Evolutionary conservation across 2,113 vertebrate species (phyloP), one percentile per base, ranked within the genome.

Genomic region (Paracanthobrama guichenoti): DNA sequence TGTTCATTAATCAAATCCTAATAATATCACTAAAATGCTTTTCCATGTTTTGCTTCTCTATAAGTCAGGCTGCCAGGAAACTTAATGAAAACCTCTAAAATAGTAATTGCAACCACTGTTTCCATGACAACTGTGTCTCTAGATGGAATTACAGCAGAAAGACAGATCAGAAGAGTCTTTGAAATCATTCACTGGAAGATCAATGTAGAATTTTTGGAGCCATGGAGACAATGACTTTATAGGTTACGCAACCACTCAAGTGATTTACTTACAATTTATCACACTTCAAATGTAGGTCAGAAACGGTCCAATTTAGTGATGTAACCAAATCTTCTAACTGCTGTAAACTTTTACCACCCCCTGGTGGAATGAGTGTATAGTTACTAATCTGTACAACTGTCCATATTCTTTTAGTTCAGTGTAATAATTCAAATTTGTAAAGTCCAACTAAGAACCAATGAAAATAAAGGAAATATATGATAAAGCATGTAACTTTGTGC

Each of bases 221-320:
- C 44, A 46, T 53, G 24, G 2, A 31, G 28, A 6, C 18, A 24
- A 31, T 64, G 31, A 73, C 73, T 46, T 77, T 55, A 85, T 16
- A 6, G 7, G 22, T 84, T 87, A 60, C 26, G 71, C 50, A 78
- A 77, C 35, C 11, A 22, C 22, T 71, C 4, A 35, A 46, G 60
- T 59, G 78, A 81, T 84, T 84, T 57, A 84, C 79, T 13, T 16
- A 67, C 46, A 26, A 69, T 48, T 71, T 13, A 59, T 75, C 26
- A 26, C 31, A 62, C 22, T 67, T 64, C 75, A 84, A 72, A 82
- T 35, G 18, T 55, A 75, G 78, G 50, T 75, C 77, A 84, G 81
- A 79, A 64, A 50, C 9, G 11, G 64, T 24, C 1, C 31, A 64
- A 44, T 59, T 50, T 24, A 72, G 13, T 46, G 76, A 81, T 72